Conservation (phyloP, 2,797 vertebrate species). For the Anisognathus igniventris region DNA sequence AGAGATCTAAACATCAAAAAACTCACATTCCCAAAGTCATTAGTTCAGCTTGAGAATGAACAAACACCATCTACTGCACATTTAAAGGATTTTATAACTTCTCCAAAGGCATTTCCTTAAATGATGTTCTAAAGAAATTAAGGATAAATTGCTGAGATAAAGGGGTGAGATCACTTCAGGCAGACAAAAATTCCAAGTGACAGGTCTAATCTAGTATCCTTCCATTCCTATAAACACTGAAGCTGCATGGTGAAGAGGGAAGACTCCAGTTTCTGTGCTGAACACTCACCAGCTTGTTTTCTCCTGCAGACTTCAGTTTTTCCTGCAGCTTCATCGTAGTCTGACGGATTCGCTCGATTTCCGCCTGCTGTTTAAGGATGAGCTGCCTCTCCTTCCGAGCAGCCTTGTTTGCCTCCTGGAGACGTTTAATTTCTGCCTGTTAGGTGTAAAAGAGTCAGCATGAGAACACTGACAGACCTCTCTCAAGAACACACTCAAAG, state of each 20-base stretch:
- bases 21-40: neutral
- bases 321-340: conserved; percentile 91
- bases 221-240: neutral
- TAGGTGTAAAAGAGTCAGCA: neutral
- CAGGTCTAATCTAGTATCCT: neutral
- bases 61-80: neutral
- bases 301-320: conserved; percentile 87
- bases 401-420: conserved; percentile 95
- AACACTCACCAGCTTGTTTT: conserved; percentile 80
- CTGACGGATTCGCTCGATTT: conserved; percentile 92
- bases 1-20: neutral
- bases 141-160: neutral
- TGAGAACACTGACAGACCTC: neutral
- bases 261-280: neutral
- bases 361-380: conserved; percentile 93
- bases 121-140: neutral
- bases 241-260: neutral
- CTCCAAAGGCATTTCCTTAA: neutral
- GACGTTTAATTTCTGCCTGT: conserved; percentile 95
- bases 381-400: conserved; percentile 93
- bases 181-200: neutral
- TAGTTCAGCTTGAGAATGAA: neutral
- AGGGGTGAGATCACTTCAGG: neutral
- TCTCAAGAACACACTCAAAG: neutral
- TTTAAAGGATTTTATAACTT: neutral